phyloP scores from a whole-genome alignment of 92 coral and sea anemone species.

The Zoanthus gigantus region DNA sequence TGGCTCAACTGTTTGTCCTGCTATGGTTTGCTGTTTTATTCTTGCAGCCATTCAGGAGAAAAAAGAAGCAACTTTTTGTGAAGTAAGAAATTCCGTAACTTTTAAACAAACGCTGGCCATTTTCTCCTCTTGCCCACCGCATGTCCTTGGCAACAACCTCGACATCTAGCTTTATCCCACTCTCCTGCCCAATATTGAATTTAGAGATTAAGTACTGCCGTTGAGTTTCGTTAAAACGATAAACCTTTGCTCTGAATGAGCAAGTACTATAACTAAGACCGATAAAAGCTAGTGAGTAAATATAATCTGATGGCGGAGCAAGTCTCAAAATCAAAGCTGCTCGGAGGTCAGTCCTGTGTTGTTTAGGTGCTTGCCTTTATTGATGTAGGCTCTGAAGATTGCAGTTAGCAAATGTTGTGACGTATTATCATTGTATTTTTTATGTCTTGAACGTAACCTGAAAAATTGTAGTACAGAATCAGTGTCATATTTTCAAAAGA shows the following conservation, averaged over 20 bases:
- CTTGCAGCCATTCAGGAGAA: conserved; percentile 62
- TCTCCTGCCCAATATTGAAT: conserved; percentile 26
- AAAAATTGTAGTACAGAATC: too few species aligned
- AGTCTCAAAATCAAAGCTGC: too few species aligned
- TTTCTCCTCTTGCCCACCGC: conserved; percentile 48
- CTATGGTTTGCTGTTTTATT: conserved; percentile 48
- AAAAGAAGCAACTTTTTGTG: conserved; percentile 63
- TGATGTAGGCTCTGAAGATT: too few species aligned
- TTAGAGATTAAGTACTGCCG: conserved; percentile 21
- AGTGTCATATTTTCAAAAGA: too few species aligned
- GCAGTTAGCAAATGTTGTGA: too few species aligned
- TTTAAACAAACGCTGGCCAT: conserved; percentile 58
- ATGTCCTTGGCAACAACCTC: conserved; percentile 53
- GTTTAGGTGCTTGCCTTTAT: too few species aligned
- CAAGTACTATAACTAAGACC: too few species aligned
- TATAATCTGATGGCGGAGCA: too few species aligned
- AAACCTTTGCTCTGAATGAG: neutral
- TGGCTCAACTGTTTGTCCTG: conserved; percentile 2
- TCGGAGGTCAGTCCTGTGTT: too few species aligned
- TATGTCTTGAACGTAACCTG: too few species aligned
- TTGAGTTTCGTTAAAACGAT: conserved; percentile 13
- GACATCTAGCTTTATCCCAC: conserved; percentile 17
- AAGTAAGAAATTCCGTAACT: conserved; percentile 53
- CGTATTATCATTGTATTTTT: too few species aligned
- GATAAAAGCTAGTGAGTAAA: too few species aligned